Base-by-base conservation (phyloP, 2,888 invertebrate species). In the Exocentrus adspersus region DNA sequence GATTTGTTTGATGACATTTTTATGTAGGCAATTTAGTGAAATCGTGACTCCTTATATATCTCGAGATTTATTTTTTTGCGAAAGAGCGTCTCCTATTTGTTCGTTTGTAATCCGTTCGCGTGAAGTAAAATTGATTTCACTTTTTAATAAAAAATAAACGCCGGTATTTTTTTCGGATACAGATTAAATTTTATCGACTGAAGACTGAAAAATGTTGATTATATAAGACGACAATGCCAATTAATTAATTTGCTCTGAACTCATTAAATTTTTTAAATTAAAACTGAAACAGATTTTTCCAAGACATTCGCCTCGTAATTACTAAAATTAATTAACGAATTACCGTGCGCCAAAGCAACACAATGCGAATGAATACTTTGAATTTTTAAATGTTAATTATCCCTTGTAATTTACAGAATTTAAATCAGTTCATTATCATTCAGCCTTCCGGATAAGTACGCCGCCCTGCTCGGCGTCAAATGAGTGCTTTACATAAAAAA, bases 401-500 rank as follows among this genome's bases (percentile, higher is more conserved):
- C 42, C 50, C 42, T n/a, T 21, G 52, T 45, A 62, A 68, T 59
- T 50, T 52, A 63, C 48, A 37, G 65, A 65, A 68, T 65, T 63
- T 68, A 68, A 61, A 68, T 68, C 65, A 51, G 65, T 59, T 52
- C 17, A 68, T 68, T 68, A 68, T 59, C 62, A 41, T 57, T 62
- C 58, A 50, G 37, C 12, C 43, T 61, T 64, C 58, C 17, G 56
- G 57, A 52, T 30, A 42, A 51, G 32, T 59, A 32, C 19, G 16
- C 32, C 16, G 2, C 37, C 37, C 37, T n/a, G 2, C 12, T 37
- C 37, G 12, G 5, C 32, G 19, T 7, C n/a, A 16, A 2, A 32
- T 30, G 30, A 32, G n/a, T 17, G 28, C 28, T 3, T 43, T n/a
- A 10, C 19, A 12, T 16, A n/a, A 30, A 28, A 32, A 32, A 12